Conservation (phyloP, 2,888 invertebrate species). For the Lomographa bimaculata region DNA sequence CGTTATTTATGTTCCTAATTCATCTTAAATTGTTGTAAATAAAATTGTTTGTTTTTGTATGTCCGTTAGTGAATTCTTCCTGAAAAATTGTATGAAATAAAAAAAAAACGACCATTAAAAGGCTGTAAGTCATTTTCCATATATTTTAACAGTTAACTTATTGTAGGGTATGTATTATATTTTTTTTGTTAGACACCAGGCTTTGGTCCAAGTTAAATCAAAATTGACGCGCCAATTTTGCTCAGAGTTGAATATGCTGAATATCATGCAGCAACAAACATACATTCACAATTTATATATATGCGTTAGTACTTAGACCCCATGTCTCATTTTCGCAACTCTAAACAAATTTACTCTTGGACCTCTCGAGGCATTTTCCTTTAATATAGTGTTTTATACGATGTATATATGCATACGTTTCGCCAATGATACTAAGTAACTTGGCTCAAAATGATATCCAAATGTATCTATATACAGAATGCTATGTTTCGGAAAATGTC, state of each 20-base stretch:
- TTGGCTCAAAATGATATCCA: constrained; percentile 3
- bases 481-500: constrained; percentile 42
- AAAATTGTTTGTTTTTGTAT: no score
- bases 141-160: constrained; percentile 16
- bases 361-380: constrained; percentile 3
- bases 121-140: constrained; percentile 7
- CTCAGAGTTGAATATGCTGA: no score
- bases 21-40: no score
- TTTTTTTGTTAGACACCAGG: constrained; percentile 8
- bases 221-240: constrained; percentile 1
- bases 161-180: constrained; percentile 7
- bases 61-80: no score
- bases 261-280: no score
- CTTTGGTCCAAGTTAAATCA: constrained; percentile 6
- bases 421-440: constrained; percentile 7
- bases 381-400: constrained; percentile 3
- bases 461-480: constrained; percentile 15
- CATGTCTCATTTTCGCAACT: no score
- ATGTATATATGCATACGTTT: constrained; percentile 3
- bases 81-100: no score
- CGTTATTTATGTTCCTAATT: no score
- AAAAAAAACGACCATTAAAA: constrained; percentile 6
- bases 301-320: no score
- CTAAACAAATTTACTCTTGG: constrained; percentile 5
- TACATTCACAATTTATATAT: no score